Conservation (phyloP, 2,888 invertebrate genomes). For the Cephalotes varians region DNA sequence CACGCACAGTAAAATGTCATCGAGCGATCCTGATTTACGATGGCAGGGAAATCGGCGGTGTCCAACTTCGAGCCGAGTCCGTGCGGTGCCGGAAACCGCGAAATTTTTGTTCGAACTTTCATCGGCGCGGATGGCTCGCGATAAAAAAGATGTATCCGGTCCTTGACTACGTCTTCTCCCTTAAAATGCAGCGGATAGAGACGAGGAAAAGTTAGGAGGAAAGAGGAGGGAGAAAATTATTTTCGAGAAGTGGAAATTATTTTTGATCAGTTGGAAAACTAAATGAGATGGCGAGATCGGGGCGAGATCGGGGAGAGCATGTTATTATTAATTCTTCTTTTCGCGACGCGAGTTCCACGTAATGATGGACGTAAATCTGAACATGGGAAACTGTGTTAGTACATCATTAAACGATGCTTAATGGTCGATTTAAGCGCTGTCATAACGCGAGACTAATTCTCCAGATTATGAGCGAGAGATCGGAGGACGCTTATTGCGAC, state of each 20-base stretch:
- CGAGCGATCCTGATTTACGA: constrained; percentile 81
- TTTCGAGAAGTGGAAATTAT: constrained; percentile 34
- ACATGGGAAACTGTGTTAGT: constrained; percentile 26
- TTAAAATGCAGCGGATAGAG: background rate
- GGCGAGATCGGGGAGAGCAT: background rate
- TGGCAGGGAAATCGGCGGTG: constrained; percentile 78
- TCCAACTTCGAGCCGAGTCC: constrained; percentile 69
- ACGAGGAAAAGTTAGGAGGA: constrained; percentile 28
- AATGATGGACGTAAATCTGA: constrained; percentile 4
- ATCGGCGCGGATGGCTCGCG: constrained; percentile 51
- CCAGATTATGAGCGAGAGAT: constrained; percentile 15
- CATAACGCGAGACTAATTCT: constrained; percentile 29
- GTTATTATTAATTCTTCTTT: constrained; percentile 27
- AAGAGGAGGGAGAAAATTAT: constrained; percentile 43
- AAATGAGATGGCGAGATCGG: constrained; percentile 26
- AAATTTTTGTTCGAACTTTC: constrained; percentile 73
- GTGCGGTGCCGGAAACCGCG: constrained; percentile 67
- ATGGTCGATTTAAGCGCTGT: constrained; percentile 23
- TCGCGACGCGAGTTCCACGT: background rate
- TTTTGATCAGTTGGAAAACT: constrained; percentile 42
- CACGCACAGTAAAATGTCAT: constrained; percentile 77
- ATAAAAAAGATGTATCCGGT: constrained; percentile 43
- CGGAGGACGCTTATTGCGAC: constrained; percentile 5
- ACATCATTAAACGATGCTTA: constrained; percentile 31
- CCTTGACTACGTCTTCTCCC: constrained; percentile 24